phyloP scores from a whole-genome alignment of 2,888 invertebrate species.

The Balanococcus diminutus region DNA sequence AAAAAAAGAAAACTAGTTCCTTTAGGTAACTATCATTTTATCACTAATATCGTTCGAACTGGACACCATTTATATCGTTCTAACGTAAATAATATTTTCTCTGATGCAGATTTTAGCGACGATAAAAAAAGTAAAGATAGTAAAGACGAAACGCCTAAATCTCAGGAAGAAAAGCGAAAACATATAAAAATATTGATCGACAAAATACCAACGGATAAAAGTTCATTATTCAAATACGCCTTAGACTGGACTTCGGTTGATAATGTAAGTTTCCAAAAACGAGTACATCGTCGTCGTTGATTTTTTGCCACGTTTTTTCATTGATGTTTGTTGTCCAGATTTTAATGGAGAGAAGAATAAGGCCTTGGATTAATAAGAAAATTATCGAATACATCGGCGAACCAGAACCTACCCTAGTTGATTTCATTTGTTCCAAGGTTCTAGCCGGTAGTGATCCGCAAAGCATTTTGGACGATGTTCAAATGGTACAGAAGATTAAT shows the following conservation, averaged over 20 bases:
- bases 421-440: conserved; percentile 99
- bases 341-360: conserved; percentile 94
- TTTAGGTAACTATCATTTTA: conserved; percentile 65
- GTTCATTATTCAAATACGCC: conserved; percentile 91
- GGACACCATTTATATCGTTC: neutral
- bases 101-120: conserved; percentile 68
- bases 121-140: conserved; percentile 65
- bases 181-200: conserved; percentile 97
- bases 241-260: conserved; percentile 89
- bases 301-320: neutral
- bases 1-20: conserved; percentile 82
- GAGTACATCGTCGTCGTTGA: neutral
- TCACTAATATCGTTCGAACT: neutral
- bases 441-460: conserved; percentile 91
- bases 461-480: conserved; percentile 95
- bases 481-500: conserved; percentile 77
- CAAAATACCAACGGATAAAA: conserved; percentile 97
- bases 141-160: conserved; percentile 70
- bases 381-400: conserved; percentile 99
- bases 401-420: conserved; percentile 96
- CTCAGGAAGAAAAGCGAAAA: conserved; percentile 92
- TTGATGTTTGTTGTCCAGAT: conserved; percentile 61
- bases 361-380: conserved; percentile 99
- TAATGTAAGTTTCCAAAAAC: conserved; percentile 66
- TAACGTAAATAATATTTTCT: neutral